Evolutionary conservation across 2,888 invertebrate species (phyloP), one percentile per base, ranked within the genome.

Genomic region (Pseudococcus jackbeardsleyi): DNA sequence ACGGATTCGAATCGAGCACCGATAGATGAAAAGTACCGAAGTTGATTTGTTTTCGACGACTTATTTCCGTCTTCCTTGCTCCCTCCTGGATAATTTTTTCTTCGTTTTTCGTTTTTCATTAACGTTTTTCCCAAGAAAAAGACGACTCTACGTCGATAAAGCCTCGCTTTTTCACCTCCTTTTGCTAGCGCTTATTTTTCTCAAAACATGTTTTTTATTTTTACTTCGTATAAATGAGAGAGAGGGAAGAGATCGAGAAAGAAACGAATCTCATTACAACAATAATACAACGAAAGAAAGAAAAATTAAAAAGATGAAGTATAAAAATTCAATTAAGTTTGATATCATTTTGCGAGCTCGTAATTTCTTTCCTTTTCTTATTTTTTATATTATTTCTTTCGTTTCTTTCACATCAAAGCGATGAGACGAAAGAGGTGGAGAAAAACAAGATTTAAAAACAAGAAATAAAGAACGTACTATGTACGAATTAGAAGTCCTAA

Each of bases 291-390:
- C 26, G 26, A 33, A 33, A 3, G 26, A n/a, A 79, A 79, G 79
- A 79, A 79, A 79, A 79, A 79, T 42, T 79, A 42, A 79, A 79
- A 79, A 42, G 33, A 79, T 79, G 79, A 79, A 79, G 42, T 79
- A 79, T 79, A 79, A 79, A 42, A 79, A 79, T 79, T 79, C 79
- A 79, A 79, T 79, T 79, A 79, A 46, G 46, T 79, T 79, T 79
- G 79, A 79, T 79, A 79, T 79, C 79, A 79, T 79, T 79, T 79
- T n/a, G 42, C 42, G 17, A n/a, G 46, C 17, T 72, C 26, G 68
- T 72, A 72, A 33, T 72, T 33, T 33, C 26, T 33, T 33, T 33
- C 3, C 26, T 33, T 72, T 64, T 33, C 1, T 19, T 7, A 8
- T 59, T 59, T 59, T 59, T 59, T 54, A 6, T 5, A 19, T 59